Evolutionary conservation across 2,113 vertebrate genomes (phyloP), one percentile per base, ranked within the genome.

Genomic region (Oceanodroma tethys): DNA sequence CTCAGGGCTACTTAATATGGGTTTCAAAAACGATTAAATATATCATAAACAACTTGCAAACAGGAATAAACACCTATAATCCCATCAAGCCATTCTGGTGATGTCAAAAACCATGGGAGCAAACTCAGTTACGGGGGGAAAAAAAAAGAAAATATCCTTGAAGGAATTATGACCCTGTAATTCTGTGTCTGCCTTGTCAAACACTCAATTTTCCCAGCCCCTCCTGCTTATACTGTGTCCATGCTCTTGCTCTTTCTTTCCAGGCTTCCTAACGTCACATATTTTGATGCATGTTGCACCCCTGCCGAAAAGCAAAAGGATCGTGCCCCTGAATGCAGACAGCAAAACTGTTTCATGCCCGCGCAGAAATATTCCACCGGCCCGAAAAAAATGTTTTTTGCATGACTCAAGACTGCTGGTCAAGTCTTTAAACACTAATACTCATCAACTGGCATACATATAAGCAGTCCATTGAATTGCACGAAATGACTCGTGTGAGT

Each of bases 11-110:
- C 72, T 95, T 95, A 96, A 93, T 93, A 95, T 18, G 66, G 40
- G 82, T 84, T 97, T 96, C 94, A 90, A 95, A 97, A 97, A 86
- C 27, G 14, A 97, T 98, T 96, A 97, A 95, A 97, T 76, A 87
- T 89, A 97, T 94, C 98, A 98, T 95, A 98, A 98, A 98, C 98
- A 98, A 97, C 82, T 96, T 62, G 3, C 65, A 89, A 90, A 59
- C 94, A 75, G 94, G 97, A 98, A 96, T 98, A 98, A 95, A 97
- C 93, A 93, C 96, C 83, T 97, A 90, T 87, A 98, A 97, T 97
- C 86, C 91, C 91, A 96, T 88, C 88, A 85, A 96, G 45, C 26
- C 71, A 30, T 63, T 83, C 56, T 63, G 80, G 43, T 59, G 94
- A 97, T 88, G 88, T 96, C 95, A 94, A 94, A 94, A 98, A 92